phyloP scores from a whole-genome alignment of 1,140 invertebrate species.

The Trichogramma pretiosum region DNA sequence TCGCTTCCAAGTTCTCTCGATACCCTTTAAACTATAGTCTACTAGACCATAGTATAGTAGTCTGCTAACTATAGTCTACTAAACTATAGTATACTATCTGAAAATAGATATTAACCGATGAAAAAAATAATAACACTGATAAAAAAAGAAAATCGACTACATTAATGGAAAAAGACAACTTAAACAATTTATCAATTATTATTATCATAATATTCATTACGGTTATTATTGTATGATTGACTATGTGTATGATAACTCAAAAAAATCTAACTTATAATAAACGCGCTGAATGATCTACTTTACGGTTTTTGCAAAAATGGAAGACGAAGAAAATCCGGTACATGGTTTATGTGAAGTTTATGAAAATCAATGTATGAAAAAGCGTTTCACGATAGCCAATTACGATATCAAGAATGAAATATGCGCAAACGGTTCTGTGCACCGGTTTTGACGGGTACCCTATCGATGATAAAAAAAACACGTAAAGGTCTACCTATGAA shows the following conservation, averaged over 20 bases:
- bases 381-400: too few relatives aligned
- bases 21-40: slow-evolving; percentile 42
- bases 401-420: slow-evolving; percentile 35
- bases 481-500: slow-evolving; percentile 18
- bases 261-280: too few relatives aligned
- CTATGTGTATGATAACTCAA: slow-evolving; percentile 28
- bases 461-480: slow-evolving; percentile 19
- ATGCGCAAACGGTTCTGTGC: slow-evolving; percentile 39
- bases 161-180: slow-evolving; percentile 24
- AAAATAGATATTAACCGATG: slow-evolving; percentile 38
- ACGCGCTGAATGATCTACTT: slow-evolving; percentile 36
- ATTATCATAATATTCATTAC: slow-evolving; percentile 19
- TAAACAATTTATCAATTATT: slow-evolving; percentile 14
- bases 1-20: slow-evolving; percentile 41
- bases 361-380: too few relatives aligned
- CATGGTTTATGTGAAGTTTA: slow-evolving; percentile 40
- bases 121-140: slow-evolving; percentile 35
- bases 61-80: too few relatives aligned
- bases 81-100: too few relatives aligned
- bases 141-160: slow-evolving; percentile 41
- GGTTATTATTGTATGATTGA: slow-evolving; percentile 20
- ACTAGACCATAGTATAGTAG: too few relatives aligned
- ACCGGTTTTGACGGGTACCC: slow-evolving; percentile 31
- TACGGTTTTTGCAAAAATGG: slow-evolving; percentile 29
- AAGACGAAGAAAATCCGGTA: slow-evolving; percentile 31